Base-by-base conservation (phyloP, 2,797 vertebrate species). In the Sebastes matsubarae region DNA sequence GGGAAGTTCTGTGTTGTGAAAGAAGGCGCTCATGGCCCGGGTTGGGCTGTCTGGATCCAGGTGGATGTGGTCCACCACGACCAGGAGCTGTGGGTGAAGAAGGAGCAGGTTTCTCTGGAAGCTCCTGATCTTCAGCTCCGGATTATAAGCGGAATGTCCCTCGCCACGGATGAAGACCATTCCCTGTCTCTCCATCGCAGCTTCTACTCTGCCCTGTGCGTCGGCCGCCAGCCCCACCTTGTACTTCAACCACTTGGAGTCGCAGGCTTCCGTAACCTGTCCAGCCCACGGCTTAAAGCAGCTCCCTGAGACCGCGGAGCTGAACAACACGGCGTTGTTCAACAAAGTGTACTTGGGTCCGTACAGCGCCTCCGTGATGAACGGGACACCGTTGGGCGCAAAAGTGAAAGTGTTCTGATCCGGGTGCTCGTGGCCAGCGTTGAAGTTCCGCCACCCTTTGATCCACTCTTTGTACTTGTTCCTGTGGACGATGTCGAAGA, bases 331-430 rank as follows among this genome's bases (percentile, higher is more conserved):
- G 0, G 92, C 99, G 1, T 99, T 99, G 93, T 99, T 99, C 9
- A 99, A 90, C 89, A 98, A 96, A 8, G 97, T 98, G 32, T 98
- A 99, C 88, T 99, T 99, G 30, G 99, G 99, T 68, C 99, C 99
- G 0, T 99, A 99, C 2, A 99, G 95, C 2, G 97, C 98, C 93
- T 99, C 99, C 0, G 98, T 99, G 80, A 99, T 96, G 88, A 99
- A 99, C 10, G 98, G 98, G 72, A 99, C 93, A 0, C 98, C 98
- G 0, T 98, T 98, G 63, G 98, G 98, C 27, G 97, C 96, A 2
- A 99, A 99, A 18, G 98, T 99, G 83, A 99, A 99, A 0, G 97
- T 97, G 87, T 99, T 99, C 89, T 99, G 98, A 86, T 99, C 99
- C 0, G 98, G 99, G 82, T 99, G 99, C 80, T 99, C 99, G 1